Evolutionary conservation across 2,113 vertebrate genomes (phyloP).

Genomic region (Zeus faber): DNA sequence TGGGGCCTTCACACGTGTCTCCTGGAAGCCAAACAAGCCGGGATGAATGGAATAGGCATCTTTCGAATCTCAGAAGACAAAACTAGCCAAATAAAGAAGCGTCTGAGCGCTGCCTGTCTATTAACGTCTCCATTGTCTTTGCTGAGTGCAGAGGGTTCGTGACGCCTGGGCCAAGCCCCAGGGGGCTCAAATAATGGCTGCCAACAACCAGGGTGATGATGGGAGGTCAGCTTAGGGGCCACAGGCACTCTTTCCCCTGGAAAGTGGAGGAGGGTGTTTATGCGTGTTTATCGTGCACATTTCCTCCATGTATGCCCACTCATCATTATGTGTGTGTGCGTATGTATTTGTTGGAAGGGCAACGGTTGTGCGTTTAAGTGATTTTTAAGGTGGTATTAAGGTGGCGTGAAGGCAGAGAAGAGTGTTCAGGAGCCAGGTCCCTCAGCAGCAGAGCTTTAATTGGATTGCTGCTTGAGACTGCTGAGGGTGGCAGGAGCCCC

Average conservation of each 20-base stretch:
- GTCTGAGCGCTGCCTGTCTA: slow-evolving; percentile 24
- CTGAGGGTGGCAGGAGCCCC: slow-evolving; percentile 65
- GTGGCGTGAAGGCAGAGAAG: slow-evolving; percentile 32
- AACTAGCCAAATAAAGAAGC: neutral
- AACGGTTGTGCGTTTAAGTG: slow-evolving; percentile 5
- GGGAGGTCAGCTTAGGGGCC: slow-evolving; percentile 48
- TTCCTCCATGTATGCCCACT: slow-evolving; percentile 1
- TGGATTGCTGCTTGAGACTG: slow-evolving; percentile 64
- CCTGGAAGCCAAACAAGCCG: no score
- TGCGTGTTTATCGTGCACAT: slow-evolving; percentile 1
- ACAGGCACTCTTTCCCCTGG: slow-evolving; percentile 23
- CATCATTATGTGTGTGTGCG: neutral
- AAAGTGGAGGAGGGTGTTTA: slow-evolving; percentile 8
- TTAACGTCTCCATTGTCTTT: slow-evolving; percentile 39
- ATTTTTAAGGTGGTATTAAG: slow-evolving; percentile 36
- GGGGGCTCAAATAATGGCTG: slow-evolving; percentile 60
- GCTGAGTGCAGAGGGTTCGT: slow-evolving; percentile 22
- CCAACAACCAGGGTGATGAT: slow-evolving; percentile 65
- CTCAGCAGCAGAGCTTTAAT: slow-evolving; percentile 65
- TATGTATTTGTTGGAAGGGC: slow-evolving; percentile 16
- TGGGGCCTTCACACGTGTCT: no score
- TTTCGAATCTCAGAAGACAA: neutral
- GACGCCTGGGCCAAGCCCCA: slow-evolving; percentile 43
- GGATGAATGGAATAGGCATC: no score
- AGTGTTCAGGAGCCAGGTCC: slow-evolving; percentile 28